A percentile compares a stretch with the other conserved stretches of the same genome.
phyloP scores from a whole-genome alignment of 1,140 invertebrate genomes.

The Tetranychus urticae region DNA sequence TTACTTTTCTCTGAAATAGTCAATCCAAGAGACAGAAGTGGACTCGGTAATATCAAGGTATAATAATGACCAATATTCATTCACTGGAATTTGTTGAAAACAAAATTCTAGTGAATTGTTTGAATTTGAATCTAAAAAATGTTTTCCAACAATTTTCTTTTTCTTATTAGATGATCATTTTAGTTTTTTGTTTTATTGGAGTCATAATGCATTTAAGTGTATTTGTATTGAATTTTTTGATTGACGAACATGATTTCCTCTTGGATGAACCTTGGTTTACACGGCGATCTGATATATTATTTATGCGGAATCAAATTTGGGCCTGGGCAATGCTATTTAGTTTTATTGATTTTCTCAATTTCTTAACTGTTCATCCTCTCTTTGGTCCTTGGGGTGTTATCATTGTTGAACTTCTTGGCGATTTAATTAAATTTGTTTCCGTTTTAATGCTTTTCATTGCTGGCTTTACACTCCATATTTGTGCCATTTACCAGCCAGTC shows the following conservation, averaged over 20 bases:
- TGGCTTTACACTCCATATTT: slow-evolving; percentile 89
- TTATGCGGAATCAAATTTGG: slow-evolving; percentile 84
- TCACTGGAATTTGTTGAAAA: neutral
- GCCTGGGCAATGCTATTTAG: slow-evolving; percentile 76
- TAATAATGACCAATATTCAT: neutral
- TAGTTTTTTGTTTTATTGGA: slow-evolving; percentile 73
- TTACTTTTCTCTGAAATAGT: slow-evolving; percentile 83
- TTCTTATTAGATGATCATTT: slow-evolving; percentile 37
- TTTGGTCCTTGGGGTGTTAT: slow-evolving; percentile 85
- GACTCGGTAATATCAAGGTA: slow-evolving; percentile 54
- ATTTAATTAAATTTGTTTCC: slow-evolving; percentile 80
- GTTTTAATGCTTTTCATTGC: slow-evolving; percentile 92
- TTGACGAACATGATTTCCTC: neutral
- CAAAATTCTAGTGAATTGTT: neutral
- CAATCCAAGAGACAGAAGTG: slow-evolving; percentile 82
- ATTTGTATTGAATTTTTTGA: neutral
- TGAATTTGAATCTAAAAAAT: no score
- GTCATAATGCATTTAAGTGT: slow-evolving; percentile 48
- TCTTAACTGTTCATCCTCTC: slow-evolving; percentile 88
- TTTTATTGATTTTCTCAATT: slow-evolving; percentile 90
- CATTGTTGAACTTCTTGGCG: slow-evolving; percentile 30
- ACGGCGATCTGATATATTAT: slow-evolving; percentile 20
- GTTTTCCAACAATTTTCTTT: neutral
- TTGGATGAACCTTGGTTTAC: neutral
- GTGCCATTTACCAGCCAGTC: slow-evolving; percentile 18